These are phyloP conservation scores for Coelopa pilipes DNA, from an alignment of 2,888 invertebrate species.

Conservation along the genomic window DNA sequence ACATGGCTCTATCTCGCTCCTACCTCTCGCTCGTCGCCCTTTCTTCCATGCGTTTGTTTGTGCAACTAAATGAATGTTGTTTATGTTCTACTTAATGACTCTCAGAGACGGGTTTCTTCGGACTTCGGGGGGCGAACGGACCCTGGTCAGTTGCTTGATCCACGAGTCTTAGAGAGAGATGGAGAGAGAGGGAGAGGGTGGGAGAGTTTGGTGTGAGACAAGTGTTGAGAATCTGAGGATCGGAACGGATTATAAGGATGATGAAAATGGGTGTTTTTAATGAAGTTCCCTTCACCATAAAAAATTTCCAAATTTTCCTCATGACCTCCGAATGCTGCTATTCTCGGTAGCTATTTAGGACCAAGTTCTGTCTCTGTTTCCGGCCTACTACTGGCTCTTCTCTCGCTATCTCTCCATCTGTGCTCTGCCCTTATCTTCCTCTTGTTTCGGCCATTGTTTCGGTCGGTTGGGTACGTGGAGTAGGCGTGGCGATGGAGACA, in stretches of 20 bases:
- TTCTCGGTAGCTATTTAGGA: neutral
- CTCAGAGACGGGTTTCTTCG: neutral
- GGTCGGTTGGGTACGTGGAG: neutral
- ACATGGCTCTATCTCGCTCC: neutral
- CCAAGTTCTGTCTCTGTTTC: neutral
- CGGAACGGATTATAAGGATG: neutral
- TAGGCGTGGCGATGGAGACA: constrained; percentile 24
- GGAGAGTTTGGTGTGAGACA: constrained; percentile 40
- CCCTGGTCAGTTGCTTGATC: constrained; percentile 10
- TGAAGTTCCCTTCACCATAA: neutral
- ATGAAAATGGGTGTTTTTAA: neutral
- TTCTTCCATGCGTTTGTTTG: neutral
- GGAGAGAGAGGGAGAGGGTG: constrained; percentile 12
- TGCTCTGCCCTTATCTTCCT: too few species aligned
- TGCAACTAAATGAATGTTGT: constrained; percentile 45
- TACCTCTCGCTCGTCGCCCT: neutral
- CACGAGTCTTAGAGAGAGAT: too few species aligned
- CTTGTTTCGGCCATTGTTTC: neutral
- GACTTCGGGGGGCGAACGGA: neutral
- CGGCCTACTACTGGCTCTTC: neutral
- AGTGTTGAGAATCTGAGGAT: constrained; percentile 18
- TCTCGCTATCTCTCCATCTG: neutral
- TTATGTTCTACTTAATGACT: constrained; percentile 49
- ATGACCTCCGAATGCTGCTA: neutral
- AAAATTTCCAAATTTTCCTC: too few species aligned